Evolutionary conservation across 2,888 invertebrate species (phyloP), one percentile per base, ranked within the genome.

Genomic region (Leptinotarsa peninsularis): DNA sequence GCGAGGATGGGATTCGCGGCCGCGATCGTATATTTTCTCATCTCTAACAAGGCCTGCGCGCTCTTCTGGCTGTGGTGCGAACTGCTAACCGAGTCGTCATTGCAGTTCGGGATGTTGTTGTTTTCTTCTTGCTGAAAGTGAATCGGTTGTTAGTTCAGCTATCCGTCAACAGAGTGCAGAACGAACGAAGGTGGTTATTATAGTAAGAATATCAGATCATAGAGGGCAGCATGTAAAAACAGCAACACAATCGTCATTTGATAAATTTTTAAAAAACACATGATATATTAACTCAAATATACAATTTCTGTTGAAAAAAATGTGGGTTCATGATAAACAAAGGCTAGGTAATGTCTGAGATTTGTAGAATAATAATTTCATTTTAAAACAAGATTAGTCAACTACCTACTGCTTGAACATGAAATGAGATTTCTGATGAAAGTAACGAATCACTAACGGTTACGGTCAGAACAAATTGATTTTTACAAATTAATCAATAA

Each of bases 1-100:
- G 96, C 96, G 78, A 96, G 90, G 81, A 96, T 89, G 18, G 96
- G 96, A 89, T 96, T 96, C 67, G 95, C 94, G 15, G 96, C 95
- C 49, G 94, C 94, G 80, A 96, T 95, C 81, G 94, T 94, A 87
- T 93, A 94, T 71, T 82, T 83, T 52, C 88, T 84, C 84, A 88
- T 85, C 77, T 88, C 88, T 4, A 86, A 78, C 78, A 86, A 80
- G 52, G 84, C 82, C 77, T 88, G 88, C 77, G 86, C 84, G 78
- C 84, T 85, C 83, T 88, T 88, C 50, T 84, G 84, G 60, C 82
- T 82, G 56, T 81, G 75, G 43, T 79, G 82, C 23, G 85, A 84
- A 81, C 81, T 83, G 77, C 79, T 81, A 33, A 81, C 80, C 15
- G 83, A 76, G 70, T 83, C 83, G 63, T 84, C 83, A 63, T 81